Evolutionary conservation across 1,140 invertebrate species (phyloP).

Genomic region (Penaeus vannamei): DNA sequence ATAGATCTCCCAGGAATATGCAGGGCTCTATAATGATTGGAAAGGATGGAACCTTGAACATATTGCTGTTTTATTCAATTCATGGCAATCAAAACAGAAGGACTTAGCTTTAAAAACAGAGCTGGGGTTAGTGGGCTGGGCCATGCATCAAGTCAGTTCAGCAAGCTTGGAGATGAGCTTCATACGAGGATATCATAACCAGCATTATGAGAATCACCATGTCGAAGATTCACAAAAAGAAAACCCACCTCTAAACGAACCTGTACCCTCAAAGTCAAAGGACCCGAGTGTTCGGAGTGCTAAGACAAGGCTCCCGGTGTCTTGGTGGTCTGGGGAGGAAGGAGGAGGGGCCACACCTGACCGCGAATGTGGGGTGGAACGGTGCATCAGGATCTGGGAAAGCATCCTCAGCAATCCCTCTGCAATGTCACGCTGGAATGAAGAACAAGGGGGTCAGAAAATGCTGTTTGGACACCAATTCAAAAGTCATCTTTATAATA

Average conservation of each 20-base stretch:
- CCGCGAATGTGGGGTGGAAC: slow-evolving; percentile 69
- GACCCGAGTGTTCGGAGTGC: slow-evolving; percentile 94
- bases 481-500: background rate
- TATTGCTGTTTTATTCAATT: too few species aligned
- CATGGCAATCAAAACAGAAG: too few species aligned
- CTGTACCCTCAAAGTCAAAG: slow-evolving; percentile 91
- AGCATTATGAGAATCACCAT: too few species aligned
- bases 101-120: too few species aligned
- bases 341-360: slow-evolving; percentile 55
- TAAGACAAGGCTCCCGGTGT: slow-evolving; percentile 85
- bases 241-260: slow-evolving; percentile 38
- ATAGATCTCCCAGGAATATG: too few species aligned
- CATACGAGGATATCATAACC: too few species aligned
- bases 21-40: too few species aligned
- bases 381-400: slow-evolving; percentile 90
- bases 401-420: slow-evolving; percentile 91
- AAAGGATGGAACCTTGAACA: too few species aligned
- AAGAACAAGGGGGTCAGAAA: background rate
- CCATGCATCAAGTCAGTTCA: too few species aligned
- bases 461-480: background rate
- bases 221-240: too few species aligned
- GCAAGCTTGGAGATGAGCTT: too few species aligned
- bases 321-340: slow-evolving; percentile 70
- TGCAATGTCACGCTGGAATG: slow-evolving; percentile 83
- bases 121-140: too few species aligned